Conservation (phyloP, 2,113 vertebrate species). For the Vulpes lagopus region DNA sequence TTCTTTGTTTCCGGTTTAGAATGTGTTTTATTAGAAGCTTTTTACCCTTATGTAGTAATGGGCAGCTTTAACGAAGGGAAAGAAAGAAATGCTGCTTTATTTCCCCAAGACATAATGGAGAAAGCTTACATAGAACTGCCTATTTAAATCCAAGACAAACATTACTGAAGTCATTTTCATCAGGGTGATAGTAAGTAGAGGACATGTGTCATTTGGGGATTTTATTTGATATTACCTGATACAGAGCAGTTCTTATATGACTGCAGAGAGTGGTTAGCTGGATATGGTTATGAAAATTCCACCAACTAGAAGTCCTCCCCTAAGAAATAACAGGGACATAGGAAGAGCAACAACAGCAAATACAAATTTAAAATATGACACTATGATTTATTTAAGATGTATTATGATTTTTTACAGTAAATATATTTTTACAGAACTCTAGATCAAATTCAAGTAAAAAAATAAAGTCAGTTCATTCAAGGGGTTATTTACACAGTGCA, state of each 20-base stretch:
- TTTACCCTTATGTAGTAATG: background rate
- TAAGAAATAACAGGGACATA: background rate
- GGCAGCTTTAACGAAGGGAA: background rate
- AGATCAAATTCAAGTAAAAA: constrained; percentile 4
- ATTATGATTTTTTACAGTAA: constrained; percentile 25
- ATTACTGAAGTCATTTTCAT: constrained; percentile 16
- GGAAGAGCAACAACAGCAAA: background rate
- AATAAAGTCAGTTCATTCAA: background rate
- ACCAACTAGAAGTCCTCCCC: background rate
- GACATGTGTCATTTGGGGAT: background rate
- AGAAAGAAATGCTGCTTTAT: background rate
- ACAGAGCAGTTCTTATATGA: background rate
- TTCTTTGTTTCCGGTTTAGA: constrained; percentile 1
- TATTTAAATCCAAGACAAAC: constrained; percentile 22
- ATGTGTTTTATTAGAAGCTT: background rate
- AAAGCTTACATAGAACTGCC: background rate
- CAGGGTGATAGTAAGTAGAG: background rate
- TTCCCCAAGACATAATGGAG: background rate
- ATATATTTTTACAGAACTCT: constrained; percentile 35
- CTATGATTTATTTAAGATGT: background rate
- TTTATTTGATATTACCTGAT: constrained; percentile 46
- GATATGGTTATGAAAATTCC: constrained; percentile 8
- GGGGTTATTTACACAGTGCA: background rate
- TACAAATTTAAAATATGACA: background rate
- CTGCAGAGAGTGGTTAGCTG: background rate